phyloP scores from a whole-genome alignment of 64 coral and sea anemone genomes.

The Anthopleura sola region DNA sequence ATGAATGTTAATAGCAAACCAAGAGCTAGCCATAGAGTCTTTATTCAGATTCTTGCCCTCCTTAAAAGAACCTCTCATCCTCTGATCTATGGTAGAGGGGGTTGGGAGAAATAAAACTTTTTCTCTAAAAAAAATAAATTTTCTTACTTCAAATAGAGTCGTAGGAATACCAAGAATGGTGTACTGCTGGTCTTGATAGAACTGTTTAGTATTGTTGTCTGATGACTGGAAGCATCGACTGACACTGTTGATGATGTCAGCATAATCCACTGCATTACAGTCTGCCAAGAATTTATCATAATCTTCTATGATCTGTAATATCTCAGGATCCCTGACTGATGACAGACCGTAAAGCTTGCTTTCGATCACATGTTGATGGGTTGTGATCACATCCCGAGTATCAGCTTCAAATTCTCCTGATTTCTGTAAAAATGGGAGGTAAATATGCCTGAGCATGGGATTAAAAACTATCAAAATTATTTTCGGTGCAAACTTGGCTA shows the following conservation, averaged over 20 bases:
- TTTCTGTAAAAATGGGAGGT: background rate
- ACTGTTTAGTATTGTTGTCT: constrained; percentile 36
- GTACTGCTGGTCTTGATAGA: constrained; percentile 66
- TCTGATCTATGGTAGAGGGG: no score
- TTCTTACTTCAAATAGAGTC: constrained; percentile 69
- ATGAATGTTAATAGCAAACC: no score
- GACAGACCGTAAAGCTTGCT: constrained; percentile 19
- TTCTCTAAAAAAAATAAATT: background rate
- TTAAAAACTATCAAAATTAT: no score
- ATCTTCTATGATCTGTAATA: background rate
- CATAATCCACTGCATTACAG: constrained; percentile 78
- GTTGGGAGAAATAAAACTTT: no score
- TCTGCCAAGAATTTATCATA: constrained; percentile 69
- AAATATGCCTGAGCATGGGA: no score
- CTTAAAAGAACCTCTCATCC: no score
- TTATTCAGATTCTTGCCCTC: no score
- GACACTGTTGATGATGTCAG: constrained; percentile 63
- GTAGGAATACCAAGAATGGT: constrained; percentile 51
- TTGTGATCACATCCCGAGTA: constrained; percentile 17
- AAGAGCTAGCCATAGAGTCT: no score
- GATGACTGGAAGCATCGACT: constrained; percentile 33
- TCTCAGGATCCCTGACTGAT: background rate
- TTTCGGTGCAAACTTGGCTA: no score
- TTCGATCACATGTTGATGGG: constrained; percentile 33
- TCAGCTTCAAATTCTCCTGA: constrained; percentile 35